A percentile compares a stretch with the other conserved stretches of the same genome.
Evolutionary conservation across 2,113 vertebrate species (phyloP).

Genomic region (Colistium nudipinnis): DNA sequence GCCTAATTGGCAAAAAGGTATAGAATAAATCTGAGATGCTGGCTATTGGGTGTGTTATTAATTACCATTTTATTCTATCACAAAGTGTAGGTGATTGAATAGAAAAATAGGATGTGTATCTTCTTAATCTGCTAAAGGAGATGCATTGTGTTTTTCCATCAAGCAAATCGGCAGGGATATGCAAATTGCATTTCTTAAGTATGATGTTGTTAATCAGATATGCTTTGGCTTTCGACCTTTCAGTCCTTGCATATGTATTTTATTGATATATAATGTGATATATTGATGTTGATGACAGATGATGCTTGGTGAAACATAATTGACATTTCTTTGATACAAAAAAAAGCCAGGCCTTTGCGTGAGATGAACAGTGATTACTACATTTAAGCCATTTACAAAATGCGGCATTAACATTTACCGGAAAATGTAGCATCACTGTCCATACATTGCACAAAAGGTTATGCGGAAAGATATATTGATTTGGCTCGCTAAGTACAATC

Average conservation of each 20-base stretch:
- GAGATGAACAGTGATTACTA: constrained; percentile 62
- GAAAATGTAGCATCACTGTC: constrained; percentile 60
- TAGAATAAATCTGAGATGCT: constrained; percentile 85
- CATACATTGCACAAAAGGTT: constrained; percentile 75
- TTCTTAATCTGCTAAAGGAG: constrained; percentile 68
- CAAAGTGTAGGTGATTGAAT: constrained; percentile 66
- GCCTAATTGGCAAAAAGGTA: constrained; percentile 91
- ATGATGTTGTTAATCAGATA: constrained; percentile 62
- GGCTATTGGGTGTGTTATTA: constrained; percentile 73
- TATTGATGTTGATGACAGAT: constrained; percentile 65
- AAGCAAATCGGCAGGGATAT: constrained; percentile 44
- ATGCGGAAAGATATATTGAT: constrained; percentile 75
- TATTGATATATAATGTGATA: constrained; percentile 58
- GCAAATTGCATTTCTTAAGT: constrained; percentile 60
- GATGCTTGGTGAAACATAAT: constrained; percentile 54
- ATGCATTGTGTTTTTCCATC: constrained; percentile 47
- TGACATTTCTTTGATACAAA: constrained; percentile 80
- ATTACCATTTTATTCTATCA: constrained; percentile 71
- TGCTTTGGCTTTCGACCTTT: constrained; percentile 71
- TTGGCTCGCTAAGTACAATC: constrained; percentile 75
- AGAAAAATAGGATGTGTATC: constrained; percentile 77
- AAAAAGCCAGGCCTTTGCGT: constrained; percentile 62
- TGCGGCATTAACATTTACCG: constrained; percentile 83
- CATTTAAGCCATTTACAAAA: constrained; percentile 73
- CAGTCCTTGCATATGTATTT: constrained; percentile 47